Evolutionary conservation across 2,888 invertebrate genomes (phyloP).

Genomic region (Gandaritis pyraliata): DNA sequence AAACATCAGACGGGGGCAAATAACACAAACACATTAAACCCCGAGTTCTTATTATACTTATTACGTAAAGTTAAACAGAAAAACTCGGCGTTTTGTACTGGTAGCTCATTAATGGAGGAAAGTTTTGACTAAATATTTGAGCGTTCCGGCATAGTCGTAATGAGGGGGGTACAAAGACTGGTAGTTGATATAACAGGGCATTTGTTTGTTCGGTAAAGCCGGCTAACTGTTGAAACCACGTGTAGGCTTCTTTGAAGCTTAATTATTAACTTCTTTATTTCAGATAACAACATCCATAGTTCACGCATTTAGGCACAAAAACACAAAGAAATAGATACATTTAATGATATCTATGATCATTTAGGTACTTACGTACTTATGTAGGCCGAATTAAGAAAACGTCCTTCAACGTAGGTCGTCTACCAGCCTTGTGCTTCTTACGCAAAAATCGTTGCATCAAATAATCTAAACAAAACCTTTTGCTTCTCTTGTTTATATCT

Average conservation of each 20-base stretch:
- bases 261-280: no score
- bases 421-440: no score
- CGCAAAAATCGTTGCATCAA: no score
- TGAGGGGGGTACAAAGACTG: constrained; percentile 77
- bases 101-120: constrained; percentile 81
- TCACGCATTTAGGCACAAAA: no score
- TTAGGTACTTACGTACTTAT: no score
- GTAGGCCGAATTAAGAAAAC: no score
- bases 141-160: constrained; percentile 71
- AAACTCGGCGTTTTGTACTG: constrained; percentile 66
- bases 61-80: constrained; percentile 67
- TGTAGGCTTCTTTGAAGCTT: constrained; percentile 1
- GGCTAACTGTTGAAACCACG: constrained; percentile 8
- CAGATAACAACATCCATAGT: no score
- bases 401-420: no score
- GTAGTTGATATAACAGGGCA: constrained; percentile 76
- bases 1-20: constrained; percentile 66
- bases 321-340: no score
- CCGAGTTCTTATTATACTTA: constrained; percentile 53
- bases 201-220: constrained; percentile 61
- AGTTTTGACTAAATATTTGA: constrained; percentile 81
- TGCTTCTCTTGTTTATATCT: no score
- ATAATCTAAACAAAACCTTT: no score
- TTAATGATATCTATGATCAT: no score
- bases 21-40: constrained; percentile 64